Percentiles rank a stretch among this genome's conserved stretches.
Evolutionary conservation across 2,888 invertebrate genomes (phyloP).

Genomic region (Apotomis turbidana): DNA sequence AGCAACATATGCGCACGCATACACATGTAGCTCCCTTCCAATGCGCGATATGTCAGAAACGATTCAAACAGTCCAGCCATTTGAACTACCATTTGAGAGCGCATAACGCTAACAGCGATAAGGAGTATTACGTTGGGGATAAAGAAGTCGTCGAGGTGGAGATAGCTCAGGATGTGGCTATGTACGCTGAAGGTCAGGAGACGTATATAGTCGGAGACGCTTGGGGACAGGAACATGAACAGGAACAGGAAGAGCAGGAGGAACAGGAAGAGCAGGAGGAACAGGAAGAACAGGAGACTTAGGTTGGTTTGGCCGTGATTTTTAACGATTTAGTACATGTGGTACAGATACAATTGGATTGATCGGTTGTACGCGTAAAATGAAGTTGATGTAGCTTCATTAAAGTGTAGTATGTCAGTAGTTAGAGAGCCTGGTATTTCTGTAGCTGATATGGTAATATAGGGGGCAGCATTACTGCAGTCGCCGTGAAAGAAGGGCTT

Average conservation of each 20-base stretch:
- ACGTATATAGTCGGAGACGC: conserved; percentile 21
- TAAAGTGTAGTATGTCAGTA: not conserved
- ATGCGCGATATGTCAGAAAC: conserved; percentile 68
- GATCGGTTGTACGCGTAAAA: not conserved
- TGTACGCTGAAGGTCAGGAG: conserved; percentile 8
- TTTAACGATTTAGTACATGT: not conserved
- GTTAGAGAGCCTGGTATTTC: no score
- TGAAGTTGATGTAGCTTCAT: not conserved
- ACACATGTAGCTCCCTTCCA: conserved; percentile 75
- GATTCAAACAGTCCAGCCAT: conserved; percentile 75
- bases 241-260: not conserved
- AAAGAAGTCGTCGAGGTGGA: conserved; percentile 40
- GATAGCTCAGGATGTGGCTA: conserved; percentile 12
- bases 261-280: not conserved
- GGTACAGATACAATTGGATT: not conserved
- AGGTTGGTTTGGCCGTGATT: not conserved
- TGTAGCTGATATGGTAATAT: no score
- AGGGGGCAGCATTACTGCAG: no score
- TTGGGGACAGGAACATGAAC: not conserved
- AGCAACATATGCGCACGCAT: conserved; percentile 77
- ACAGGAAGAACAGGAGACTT: not conserved
- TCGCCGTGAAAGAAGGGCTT: no score
- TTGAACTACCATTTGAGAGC: conserved; percentile 73
- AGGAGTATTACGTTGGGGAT: conserved; percentile 51
- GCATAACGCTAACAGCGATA: conserved; percentile 61